A percentile compares a stretch with the other conserved stretches of the same genome.
Evolutionary conservation across 2,113 vertebrate genomes (phyloP).

Genomic region (Gymnobelideus leadbeateri): DNA sequence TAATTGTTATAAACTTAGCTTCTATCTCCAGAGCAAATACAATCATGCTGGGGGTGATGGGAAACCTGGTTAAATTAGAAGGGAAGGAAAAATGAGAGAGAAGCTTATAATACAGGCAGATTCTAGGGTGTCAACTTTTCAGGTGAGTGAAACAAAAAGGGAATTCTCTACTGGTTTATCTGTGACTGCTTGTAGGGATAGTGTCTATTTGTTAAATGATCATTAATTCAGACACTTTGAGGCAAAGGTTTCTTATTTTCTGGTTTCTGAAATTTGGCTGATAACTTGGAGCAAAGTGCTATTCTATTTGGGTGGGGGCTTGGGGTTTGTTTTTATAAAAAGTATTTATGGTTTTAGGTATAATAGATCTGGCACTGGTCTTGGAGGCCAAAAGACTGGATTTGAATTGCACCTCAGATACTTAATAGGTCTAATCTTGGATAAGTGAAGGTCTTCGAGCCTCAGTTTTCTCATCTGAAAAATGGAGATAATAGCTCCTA

Average conservation of each 20-base stretch:
- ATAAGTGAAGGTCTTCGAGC: not conserved
- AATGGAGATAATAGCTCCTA: not conserved
- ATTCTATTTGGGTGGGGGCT: not conserved
- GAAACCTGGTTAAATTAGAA: conserved; percentile 44
- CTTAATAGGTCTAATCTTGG: not conserved
- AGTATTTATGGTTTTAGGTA: not conserved
- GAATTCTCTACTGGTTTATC: not conserved
- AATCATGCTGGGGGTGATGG: conserved; percentile 9
- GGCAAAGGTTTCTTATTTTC: not conserved
- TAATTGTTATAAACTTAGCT: conserved; percentile 52
- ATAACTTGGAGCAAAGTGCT: not conserved
- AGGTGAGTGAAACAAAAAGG: conserved; percentile 1
- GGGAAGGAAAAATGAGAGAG: not conserved
- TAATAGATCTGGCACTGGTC: not conserved
- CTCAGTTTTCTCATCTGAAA: not conserved
- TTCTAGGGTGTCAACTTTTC: not conserved
- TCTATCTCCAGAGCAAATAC: conserved; percentile 24
- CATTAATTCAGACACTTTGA: not conserved
- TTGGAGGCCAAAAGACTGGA: not conserved
- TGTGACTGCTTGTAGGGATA: not conserved
- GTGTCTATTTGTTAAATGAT: not conserved
- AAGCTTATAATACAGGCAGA: not conserved
- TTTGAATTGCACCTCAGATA: not conserved
- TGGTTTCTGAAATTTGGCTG: not conserved
- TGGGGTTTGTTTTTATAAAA: not conserved